Conservation (phyloP, 2,113 vertebrate genomes). For the Chionodraco myersi region DNA sequence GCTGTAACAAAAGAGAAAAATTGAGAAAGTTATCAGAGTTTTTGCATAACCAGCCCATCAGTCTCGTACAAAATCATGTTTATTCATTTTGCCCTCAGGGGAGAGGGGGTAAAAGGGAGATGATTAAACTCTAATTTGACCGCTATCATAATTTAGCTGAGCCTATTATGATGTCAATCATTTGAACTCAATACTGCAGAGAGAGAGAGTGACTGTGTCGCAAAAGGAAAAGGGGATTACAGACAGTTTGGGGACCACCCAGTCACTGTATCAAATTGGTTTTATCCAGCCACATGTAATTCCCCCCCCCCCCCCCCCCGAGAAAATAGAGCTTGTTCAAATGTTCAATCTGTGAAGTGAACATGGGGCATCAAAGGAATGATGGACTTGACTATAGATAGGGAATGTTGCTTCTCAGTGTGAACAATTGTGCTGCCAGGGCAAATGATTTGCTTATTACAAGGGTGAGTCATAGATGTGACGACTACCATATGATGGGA, state of each 20-base stretch:
- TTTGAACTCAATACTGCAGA: constrained; percentile 65
- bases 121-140: constrained; percentile 86
- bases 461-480: constrained; percentile 23
- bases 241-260: constrained; percentile 70
- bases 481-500: background rate
- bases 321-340: constrained; percentile 62
- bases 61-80: constrained; percentile 75
- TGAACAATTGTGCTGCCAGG: constrained; percentile 30
- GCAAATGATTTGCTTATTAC: constrained; percentile 42
- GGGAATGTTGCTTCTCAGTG: constrained; percentile 34
- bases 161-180: constrained; percentile 83
- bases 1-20: constrained; percentile 72
- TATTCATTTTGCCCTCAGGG: constrained; percentile 80
- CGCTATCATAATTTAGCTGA: constrained; percentile 83
- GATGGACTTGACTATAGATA: constrained; percentile 31
- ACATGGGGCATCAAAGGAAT: constrained; percentile 51
- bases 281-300: constrained; percentile 65
- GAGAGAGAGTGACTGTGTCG: constrained; percentile 46
- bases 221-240: constrained; percentile 56
- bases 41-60: constrained; percentile 73
- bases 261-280: constrained; percentile 68
- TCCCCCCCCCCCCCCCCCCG: constrained; percentile 22
- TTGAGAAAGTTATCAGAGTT: constrained; percentile 73
- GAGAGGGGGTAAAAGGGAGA: constrained; percentile 73
- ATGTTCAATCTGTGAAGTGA: constrained; percentile 52